Evolutionary conservation across 1,140 invertebrate genomes (phyloP), one percentile per base, ranked within the genome.

Genomic region (Caenorhabditis tropicalis): DNA sequence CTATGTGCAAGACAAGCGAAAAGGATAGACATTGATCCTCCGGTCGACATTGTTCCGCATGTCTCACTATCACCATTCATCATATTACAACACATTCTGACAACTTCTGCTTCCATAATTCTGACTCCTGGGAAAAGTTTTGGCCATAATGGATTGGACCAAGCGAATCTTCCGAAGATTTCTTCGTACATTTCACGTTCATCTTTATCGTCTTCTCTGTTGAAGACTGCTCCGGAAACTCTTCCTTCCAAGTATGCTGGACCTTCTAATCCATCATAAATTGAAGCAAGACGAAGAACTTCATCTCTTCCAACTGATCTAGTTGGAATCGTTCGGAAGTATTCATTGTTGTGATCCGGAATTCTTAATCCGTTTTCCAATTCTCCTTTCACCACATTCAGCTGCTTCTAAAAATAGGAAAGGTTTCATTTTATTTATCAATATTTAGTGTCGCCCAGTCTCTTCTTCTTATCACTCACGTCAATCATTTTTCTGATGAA

Each of bases 51-150:
- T 51, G 95, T 95, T 81, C 98, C 97, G 93, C 96, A 98, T 86
- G 94, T 92, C 0, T 95, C 92, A 1, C 93, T 91, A 87, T 94
- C 94, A 0, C 97, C 98, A 91, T 98, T 94, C 91, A 98, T 99
- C 60, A 99, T 92, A 81, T 93, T 93, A 86, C 94, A 94, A 19
- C 94, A 93, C 93, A 98, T 98, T 87, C 95, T 93, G 2, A 99
- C 95, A 33, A 99, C 94, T 93, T 99, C 98, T 0, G 97, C 95
- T 92, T 99, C 98, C 96, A 99, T 98, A 93, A 98, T 98, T 87
- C 96, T 95, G 21, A 98, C 92, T 19, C 97, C 97, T 24, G 97
- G 97, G 92, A 99, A 99, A 16, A 99, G 93, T 92, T 99, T 98
- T 0, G 96, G 94, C 92, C 99, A 98, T 3, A 99, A 92, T 1